Evolutionary conservation across 1,140 invertebrate species (phyloP).

Genomic region (Micrasema longulum): DNA sequence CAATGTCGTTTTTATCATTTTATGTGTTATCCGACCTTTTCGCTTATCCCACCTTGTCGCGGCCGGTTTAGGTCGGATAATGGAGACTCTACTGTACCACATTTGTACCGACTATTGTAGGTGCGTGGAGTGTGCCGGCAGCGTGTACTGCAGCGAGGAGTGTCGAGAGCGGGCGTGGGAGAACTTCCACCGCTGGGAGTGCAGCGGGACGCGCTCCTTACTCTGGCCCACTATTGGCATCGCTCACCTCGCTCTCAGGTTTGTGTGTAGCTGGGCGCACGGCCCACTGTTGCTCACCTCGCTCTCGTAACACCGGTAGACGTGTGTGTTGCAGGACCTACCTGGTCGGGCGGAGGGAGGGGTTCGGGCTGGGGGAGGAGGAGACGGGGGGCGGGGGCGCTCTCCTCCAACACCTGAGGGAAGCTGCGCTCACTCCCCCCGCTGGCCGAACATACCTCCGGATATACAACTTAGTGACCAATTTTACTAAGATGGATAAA

Average conservation of each 20-base stretch:
- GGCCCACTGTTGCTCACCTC: no score
- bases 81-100: no score
- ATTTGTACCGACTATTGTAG: conserved; percentile 61
- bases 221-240: conserved; percentile 79
- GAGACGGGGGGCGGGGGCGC: conserved; percentile 1
- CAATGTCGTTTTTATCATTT: no score
- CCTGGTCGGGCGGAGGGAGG: conserved; percentile 5
- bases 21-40: no score
- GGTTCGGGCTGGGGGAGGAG: not conserved
- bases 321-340: not conserved
- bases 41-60: no score
- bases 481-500: conserved; percentile 70
- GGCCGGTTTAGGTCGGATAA: no score
- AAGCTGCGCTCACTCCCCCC: not conserved
- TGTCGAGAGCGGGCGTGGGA: conserved; percentile 73
- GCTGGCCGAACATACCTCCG: conserved; percentile 60
- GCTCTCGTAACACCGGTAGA: not conserved
- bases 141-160: conserved; percentile 74
- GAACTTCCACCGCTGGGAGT: conserved; percentile 81
- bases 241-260: conserved; percentile 79
- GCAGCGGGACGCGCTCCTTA: conserved; percentile 71
- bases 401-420: not conserved
- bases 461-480: conserved; percentile 73
- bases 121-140: conserved; percentile 73
- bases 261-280: not conserved